Evolutionary conservation across 2,113 vertebrate species (phyloP).

Genomic region (Empidonax alnorum): DNA sequence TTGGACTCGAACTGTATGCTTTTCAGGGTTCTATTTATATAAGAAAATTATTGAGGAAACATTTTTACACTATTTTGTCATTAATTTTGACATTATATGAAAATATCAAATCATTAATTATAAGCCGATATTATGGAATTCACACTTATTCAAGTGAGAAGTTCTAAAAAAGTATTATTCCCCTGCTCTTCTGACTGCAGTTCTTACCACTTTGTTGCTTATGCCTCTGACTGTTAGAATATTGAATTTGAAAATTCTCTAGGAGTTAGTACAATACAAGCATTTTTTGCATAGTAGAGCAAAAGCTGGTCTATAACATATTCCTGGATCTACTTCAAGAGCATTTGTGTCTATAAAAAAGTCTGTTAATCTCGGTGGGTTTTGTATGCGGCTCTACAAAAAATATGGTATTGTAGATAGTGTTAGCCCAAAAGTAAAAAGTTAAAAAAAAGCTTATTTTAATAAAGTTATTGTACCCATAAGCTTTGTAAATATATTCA

Average conservation of each 20-base stretch:
- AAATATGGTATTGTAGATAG: neutral
- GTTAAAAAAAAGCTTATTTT: neutral
- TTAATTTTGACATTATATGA: neutral
- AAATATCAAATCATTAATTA: neutral
- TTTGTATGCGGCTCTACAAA: neutral
- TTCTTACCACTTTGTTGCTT: neutral
- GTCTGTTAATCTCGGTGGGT: neutral
- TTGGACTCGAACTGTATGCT: neutral
- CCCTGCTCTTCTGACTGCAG: neutral
- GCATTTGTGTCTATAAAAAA: neutral
- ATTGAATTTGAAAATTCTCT: neutral
- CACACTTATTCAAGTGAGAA: neutral
- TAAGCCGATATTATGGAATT: neutral
- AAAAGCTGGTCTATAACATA: neutral
- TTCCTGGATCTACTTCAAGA: neutral
- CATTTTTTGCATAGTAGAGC: neutral
- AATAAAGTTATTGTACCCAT: neutral
- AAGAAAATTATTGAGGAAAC: neutral
- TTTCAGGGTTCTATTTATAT: neutral
- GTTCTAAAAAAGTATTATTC: neutral
- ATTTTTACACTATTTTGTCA: neutral
- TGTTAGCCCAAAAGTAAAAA: neutral
- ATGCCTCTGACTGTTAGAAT: neutral
- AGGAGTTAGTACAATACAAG: neutral
- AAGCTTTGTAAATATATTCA: neutral